Conservation (phyloP, 2,888 invertebrate species). For the Schizaphis graminum region DNA sequence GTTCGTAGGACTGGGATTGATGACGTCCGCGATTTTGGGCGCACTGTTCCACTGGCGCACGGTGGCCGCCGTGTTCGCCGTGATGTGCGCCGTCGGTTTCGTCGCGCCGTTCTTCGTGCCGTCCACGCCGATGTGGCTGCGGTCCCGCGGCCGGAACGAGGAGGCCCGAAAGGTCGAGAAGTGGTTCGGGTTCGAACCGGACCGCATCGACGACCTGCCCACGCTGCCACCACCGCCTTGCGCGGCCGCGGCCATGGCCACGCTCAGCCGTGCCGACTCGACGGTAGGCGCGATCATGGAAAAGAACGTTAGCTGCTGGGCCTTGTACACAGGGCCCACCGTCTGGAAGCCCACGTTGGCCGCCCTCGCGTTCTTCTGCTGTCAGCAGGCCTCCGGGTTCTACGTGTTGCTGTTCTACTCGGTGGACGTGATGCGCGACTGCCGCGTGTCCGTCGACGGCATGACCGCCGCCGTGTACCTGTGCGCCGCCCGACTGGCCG, state of each 20-base stretch:
- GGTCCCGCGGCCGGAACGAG: conserved; percentile 52
- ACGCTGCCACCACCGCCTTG: conserved; percentile 36
- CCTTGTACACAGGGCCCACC: conserved; percentile 14
- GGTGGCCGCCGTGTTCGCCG: conserved; percentile 45
- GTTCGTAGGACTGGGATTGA: conserved; percentile 58
- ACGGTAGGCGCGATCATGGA: conserved; percentile 26
- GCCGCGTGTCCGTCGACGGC: conserved; percentile 52
- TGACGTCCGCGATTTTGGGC: conserved; percentile 42
- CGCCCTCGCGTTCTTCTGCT: conserved; percentile 31
- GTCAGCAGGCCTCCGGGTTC: conserved; percentile 62
- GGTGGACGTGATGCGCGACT: conserved; percentile 47
- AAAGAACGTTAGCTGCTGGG: not conserved
- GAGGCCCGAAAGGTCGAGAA: conserved; percentile 43
- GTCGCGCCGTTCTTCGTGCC: conserved; percentile 63
- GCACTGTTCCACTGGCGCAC: conserved; percentile 52
- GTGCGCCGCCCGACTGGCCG: conserved; percentile 40
- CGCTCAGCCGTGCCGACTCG: conserved; percentile 45
- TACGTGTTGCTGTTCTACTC: conserved; percentile 64
- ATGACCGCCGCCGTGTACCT: conserved; percentile 41
- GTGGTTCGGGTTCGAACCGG: conserved; percentile 51
- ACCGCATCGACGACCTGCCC: conserved; percentile 5
- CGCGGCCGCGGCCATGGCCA: conserved; percentile 37
- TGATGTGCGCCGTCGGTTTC: conserved; percentile 50
- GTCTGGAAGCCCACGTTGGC: conserved; percentile 63
- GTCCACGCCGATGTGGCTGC: conserved; percentile 64